Evolutionary conservation across 2,113 vertebrate species (phyloP).

Genomic region (Bubo bubo): DNA sequence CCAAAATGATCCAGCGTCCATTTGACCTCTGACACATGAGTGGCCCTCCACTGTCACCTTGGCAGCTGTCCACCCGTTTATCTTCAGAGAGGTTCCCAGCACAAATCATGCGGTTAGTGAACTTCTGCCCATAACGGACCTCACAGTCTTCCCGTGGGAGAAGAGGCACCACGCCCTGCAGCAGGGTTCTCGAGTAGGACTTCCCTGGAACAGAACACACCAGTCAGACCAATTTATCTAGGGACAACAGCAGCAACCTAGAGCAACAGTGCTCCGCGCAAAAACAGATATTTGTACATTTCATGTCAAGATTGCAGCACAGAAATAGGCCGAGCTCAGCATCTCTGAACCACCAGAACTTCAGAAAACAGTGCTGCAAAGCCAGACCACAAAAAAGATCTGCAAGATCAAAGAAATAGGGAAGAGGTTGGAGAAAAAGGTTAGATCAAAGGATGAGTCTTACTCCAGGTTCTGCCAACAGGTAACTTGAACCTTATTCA

Average conservation of each 20-base stretch:
- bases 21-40: slow-evolving; percentile 82
- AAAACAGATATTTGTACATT: background rate
- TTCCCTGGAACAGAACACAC: slow-evolving; percentile 63
- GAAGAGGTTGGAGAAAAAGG: background rate
- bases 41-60: slow-evolving; percentile 88
- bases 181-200: slow-evolving; percentile 84
- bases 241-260: background rate
- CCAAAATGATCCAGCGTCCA: slow-evolving; percentile 85
- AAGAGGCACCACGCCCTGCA: slow-evolving; percentile 86
- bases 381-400: slow-evolving; percentile 28
- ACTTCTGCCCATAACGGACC: slow-evolving; percentile 83
- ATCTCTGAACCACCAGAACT: background rate
- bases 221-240: background rate
- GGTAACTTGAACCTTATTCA: background rate
- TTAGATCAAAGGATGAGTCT: slow-evolving; percentile 38
- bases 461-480: slow-evolving; percentile 2
- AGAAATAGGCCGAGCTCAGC: background rate
- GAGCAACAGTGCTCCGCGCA: background rate
- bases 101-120: slow-evolving; percentile 87
- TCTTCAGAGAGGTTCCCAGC: slow-evolving; percentile 87
- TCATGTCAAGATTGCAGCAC: background rate
- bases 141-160: slow-evolving; percentile 85
- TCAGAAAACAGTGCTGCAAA: background rate
- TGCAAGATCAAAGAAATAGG: slow-evolving; percentile 21
- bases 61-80: slow-evolving; percentile 82